phyloP scores from a whole-genome alignment of 2,888 invertebrate genomes.

The Euplagia quadripunctaria region DNA sequence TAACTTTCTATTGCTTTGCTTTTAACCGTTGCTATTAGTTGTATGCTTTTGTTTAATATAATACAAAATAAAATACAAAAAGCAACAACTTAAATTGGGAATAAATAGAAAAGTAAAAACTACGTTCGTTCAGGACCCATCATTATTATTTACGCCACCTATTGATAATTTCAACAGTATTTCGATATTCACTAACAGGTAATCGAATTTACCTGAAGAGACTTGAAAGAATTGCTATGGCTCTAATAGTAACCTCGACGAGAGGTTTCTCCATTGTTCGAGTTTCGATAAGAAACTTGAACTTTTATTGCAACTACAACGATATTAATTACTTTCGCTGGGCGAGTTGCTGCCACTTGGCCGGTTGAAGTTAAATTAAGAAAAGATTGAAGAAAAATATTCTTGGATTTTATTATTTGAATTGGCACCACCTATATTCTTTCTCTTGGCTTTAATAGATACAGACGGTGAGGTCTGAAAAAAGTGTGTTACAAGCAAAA shows the following conservation, averaged over 20 bases:
- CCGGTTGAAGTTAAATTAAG: neutral
- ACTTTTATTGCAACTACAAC: neutral
- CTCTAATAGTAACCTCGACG: neutral
- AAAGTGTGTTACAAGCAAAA: too few relatives aligned
- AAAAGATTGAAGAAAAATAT: neutral
- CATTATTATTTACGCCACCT: too few relatives aligned
- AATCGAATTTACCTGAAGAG: neutral
- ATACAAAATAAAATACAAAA: too few relatives aligned
- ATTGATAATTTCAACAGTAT: neutral
- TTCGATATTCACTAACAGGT: neutral
- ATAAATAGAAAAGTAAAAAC: too few relatives aligned
- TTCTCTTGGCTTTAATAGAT: too few relatives aligned
- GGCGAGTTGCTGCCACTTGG: neutral
- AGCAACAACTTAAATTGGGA: too few relatives aligned
- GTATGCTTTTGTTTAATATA: too few relatives aligned
- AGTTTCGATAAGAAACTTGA: neutral
- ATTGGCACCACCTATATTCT: neutral
- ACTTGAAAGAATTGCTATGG: neutral
- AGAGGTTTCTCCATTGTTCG: neutral
- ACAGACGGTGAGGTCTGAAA: too few relatives aligned
- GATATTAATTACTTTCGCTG: neutral
- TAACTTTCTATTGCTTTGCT: too few relatives aligned
- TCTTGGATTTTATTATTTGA: neutral
- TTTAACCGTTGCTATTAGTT: too few relatives aligned
- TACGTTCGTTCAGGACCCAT: too few relatives aligned